Conservation (phyloP, 1,140 invertebrate genomes). For the Eumeta japonica region DNA sequence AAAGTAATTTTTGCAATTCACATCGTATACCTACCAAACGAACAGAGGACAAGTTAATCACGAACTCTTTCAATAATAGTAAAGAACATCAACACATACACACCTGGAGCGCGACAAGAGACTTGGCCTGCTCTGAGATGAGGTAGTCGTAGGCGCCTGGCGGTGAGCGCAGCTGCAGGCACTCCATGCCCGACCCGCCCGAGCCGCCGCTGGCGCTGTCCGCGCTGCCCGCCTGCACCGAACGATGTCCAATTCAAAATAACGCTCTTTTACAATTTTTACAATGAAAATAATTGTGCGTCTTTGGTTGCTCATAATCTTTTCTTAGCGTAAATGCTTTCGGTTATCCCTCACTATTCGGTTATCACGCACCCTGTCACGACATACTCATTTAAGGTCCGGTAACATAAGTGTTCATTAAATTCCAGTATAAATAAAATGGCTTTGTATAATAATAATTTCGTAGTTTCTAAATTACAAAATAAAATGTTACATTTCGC, state of each 20-base stretch:
- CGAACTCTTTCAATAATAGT: too few species aligned
- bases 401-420: not conserved
- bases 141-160: slow-evolving; percentile 71
- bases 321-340: too few species aligned
- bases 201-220: slow-evolving; percentile 58
- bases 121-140: slow-evolving; percentile 80
- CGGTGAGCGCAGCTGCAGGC: slow-evolving; percentile 65
- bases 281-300: not conserved
- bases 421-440: too few species aligned
- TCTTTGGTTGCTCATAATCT: not conserved
- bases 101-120: slow-evolving; percentile 65
- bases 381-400: not conserved
- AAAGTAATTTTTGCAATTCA: too few species aligned
- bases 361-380: too few species aligned
- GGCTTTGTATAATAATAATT: too few species aligned
- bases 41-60: too few species aligned
- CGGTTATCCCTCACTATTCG: too few species aligned
- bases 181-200: slow-evolving; percentile 68
- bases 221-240: slow-evolving; percentile 50
- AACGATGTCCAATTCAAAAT: slow-evolving; percentile 10
- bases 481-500: too few species aligned
- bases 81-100: too few species aligned
- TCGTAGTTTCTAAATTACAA: too few species aligned
- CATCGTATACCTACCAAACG: too few species aligned
- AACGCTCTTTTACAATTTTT: not conserved